phyloP scores from a whole-genome alignment of 1,140 invertebrate species.

The Samia ricini region DNA sequence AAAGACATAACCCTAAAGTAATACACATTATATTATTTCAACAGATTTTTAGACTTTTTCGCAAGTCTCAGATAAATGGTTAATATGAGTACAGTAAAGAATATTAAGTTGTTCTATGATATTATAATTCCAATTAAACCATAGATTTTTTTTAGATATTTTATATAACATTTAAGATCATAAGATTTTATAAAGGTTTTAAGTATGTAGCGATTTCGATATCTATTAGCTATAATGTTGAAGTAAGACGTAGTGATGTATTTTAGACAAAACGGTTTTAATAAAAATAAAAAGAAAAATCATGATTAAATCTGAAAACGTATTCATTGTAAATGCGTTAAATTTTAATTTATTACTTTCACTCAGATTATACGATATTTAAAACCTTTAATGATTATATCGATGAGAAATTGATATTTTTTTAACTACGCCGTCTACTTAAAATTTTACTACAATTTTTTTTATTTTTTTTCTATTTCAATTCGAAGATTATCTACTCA shows the following conservation, averaged over 20 bases:
- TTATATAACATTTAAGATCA: too few relatives aligned
- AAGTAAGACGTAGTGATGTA: background rate
- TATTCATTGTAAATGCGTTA: background rate
- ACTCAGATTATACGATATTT: slow-evolving; percentile 14
- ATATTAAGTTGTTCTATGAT: slow-evolving; percentile 9
- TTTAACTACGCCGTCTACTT: slow-evolving; percentile 24
- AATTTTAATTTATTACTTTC: background rate
- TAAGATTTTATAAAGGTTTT: background rate
- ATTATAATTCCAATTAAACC: slow-evolving; percentile 12
- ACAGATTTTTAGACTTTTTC: background rate
- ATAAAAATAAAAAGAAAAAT: background rate
- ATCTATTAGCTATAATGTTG: background rate
- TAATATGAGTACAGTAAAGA: slow-evolving; percentile 32
- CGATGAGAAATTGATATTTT: slow-evolving; percentile 19
- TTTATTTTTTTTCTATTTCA: slow-evolving; percentile 12
- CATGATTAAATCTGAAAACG: background rate
- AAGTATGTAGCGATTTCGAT: background rate
- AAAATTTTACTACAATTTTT: slow-evolving; percentile 23
- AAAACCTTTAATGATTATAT: slow-evolving; percentile 23
- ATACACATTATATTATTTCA: background rate
- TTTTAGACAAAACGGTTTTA: background rate
- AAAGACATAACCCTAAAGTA: background rate
- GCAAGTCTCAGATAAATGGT: background rate
- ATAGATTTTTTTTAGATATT: too few relatives aligned
- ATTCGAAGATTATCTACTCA: slow-evolving; percentile 4